Conservation (phyloP, 2,113 vertebrate genomes). For the Leptodactylus fuscus region DNA sequence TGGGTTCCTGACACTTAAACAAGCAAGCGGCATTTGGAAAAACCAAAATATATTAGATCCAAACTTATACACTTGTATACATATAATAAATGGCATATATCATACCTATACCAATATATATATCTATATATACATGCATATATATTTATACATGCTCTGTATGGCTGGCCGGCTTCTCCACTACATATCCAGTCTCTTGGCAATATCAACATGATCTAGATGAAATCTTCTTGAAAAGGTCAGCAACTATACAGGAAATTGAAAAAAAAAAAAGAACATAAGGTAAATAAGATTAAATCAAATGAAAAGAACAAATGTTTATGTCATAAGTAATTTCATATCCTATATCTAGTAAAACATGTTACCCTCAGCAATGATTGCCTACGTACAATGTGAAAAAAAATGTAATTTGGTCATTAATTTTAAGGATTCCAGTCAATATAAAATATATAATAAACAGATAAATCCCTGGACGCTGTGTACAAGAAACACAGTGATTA, state of each 20-base stretch:
- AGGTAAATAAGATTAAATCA: conserved; percentile 44
- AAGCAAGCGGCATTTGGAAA: not conserved
- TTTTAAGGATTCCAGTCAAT: not conserved
- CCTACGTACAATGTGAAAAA: not conserved
- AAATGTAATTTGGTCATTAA: not conserved
- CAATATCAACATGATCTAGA: conserved; percentile 47
- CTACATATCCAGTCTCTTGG: conserved; percentile 35
- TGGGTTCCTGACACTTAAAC: conserved; percentile 43
- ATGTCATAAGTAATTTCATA: conserved; percentile 49
- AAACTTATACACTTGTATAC: no score
- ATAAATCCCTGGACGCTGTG: not conserved
- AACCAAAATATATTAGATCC: not conserved
- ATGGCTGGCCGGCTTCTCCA: not conserved
- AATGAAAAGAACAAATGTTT: conserved; percentile 47
- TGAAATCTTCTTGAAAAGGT: conserved; percentile 51
- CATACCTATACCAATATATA: not conserved
- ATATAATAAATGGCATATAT: not conserved
- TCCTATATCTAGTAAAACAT: conserved; percentile 10
- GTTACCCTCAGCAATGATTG: not conserved
- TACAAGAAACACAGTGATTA: not conserved
- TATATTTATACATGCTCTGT: not conserved
- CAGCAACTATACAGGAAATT: conserved; percentile 52
- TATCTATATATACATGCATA: not conserved
- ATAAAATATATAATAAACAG: not conserved
- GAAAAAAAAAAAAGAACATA: conserved; percentile 55